These are phyloP conservation scores for Bothrops jararaca DNA, from an alignment of 2,113 vertebrate species.

Conservation along the genomic window DNA sequence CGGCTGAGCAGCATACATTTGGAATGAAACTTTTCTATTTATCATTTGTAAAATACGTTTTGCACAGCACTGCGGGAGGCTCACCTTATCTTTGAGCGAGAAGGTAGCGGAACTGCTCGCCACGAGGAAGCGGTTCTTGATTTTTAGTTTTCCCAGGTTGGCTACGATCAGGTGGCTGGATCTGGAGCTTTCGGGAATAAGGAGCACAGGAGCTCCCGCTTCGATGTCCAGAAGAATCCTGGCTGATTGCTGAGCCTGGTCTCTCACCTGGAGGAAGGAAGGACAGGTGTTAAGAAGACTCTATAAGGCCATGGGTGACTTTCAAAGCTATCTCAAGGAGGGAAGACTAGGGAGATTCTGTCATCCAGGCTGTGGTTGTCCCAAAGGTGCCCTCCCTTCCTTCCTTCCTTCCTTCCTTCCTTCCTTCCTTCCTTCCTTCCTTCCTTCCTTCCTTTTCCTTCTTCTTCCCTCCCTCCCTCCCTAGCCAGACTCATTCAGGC, in stretches of 20 bases:
- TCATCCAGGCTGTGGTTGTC: background rate
- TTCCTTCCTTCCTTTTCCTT: no score
- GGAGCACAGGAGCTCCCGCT: constrained; percentile 91
- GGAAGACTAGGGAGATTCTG: no score
- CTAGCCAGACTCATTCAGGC: background rate
- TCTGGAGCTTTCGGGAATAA: constrained; percentile 92
- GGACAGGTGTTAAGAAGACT: background rate
- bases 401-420: no score
- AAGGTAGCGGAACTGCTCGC: constrained; percentile 85
- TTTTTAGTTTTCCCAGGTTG: constrained; percentile 90
- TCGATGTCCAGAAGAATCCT: constrained; percentile 91
- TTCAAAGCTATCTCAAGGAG: background rate
- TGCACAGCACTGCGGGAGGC: constrained; percentile 26
- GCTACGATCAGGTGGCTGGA: constrained; percentile 90
- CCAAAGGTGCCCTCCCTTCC: background rate
- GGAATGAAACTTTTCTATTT: constrained; percentile 21
- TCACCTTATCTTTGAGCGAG: constrained; percentile 92
- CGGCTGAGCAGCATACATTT: constrained; percentile 38
- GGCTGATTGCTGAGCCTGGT: constrained; percentile 85
- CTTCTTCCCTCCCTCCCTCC: no score
- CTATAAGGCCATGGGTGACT: background rate
- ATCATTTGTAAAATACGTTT: constrained; percentile 20
- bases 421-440: no score
- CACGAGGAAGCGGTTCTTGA: constrained; percentile 88
- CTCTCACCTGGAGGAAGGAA: constrained; percentile 77